A percentile compares a stretch with the other conserved stretches of the same genome.
Conservation (phyloP, 2,797 vertebrate species). For the Propithecus perrieri region DNA sequence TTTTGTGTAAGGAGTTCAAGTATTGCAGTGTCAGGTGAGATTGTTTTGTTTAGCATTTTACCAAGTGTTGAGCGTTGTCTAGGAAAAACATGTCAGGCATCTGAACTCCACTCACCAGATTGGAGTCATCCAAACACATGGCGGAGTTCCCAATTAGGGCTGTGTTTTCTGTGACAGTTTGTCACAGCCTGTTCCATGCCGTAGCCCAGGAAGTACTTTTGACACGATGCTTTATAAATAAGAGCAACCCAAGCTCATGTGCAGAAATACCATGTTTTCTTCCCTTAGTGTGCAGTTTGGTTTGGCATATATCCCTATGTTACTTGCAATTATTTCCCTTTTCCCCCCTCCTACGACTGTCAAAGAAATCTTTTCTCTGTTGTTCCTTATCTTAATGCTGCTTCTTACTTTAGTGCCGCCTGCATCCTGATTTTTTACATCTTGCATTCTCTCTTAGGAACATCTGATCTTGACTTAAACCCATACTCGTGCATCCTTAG, state of each 20-base stretch:
- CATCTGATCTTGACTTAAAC: background rate
- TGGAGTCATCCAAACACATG: background rate
- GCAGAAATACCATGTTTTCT: background rate
- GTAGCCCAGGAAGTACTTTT: background rate
- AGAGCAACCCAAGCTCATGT: background rate
- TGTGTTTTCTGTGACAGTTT: background rate
- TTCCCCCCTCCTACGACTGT: background rate
- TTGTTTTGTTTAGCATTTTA: background rate
- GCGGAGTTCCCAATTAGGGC: background rate
- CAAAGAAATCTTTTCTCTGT: background rate
- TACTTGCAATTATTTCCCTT: background rate
- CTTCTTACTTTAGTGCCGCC: background rate
- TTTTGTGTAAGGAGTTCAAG: background rate
- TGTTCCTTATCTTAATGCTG: background rate
- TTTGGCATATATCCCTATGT: background rate
- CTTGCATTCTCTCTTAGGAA: background rate
- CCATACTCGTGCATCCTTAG: too few species aligned
- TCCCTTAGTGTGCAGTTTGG: background rate
- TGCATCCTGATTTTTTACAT: too few species aligned
- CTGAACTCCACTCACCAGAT: background rate
- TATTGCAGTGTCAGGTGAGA: background rate
- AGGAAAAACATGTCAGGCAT: background rate
- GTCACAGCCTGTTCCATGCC: too few species aligned
- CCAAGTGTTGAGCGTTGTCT: background rate
- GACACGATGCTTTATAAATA: background rate